Base-by-base conservation (phyloP, 2,797 vertebrate species). In the Diplodus puntazzo region DNA sequence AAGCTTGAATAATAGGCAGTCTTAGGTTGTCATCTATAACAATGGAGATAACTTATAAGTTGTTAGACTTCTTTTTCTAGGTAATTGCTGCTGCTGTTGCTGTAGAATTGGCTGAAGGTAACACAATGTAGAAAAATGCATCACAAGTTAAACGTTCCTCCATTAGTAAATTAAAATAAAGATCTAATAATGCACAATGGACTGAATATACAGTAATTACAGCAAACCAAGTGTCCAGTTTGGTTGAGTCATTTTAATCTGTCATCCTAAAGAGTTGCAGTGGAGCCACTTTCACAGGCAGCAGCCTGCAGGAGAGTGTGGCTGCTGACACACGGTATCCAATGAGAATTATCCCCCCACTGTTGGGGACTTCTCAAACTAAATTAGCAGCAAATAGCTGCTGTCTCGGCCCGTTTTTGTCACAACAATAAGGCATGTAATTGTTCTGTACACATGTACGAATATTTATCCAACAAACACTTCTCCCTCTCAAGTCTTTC, bases 371-470 rank as follows among this genome's bases (percentile, higher is more conserved):
- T 76, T 84, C 81, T 85, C 77, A 55, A 69, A 84, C 73, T 78
- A 83, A 84, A 87, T 88, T 73, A 89, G 76, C 73, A 75, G 80
- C 80, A 78, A 87, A 79, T 76, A 83, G 73, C 78, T 77, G 74
- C 76, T 71, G 82, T 21, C 85, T 83, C 62, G 0, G 71, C 48
- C 58, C n/a, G n/a, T 82, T 85, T 88, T 87, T 75, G 85, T 85
- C 77, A 69, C 84, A 82, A 89, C 84, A 81, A 84, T 73, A 81
- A 81, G 88, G 87, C 87, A 81, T 89, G 85, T 91, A 87, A 91
- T 90, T 89, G 83, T 83, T 89, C 77, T 76, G 82, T 73, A 85
- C 84, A 88, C 83, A 81, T 75, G 65, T 79, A 45, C 48, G 18
- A 70, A 81, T 81, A 87, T 90, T 89, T 88, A 79, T 60, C 66